Evolutionary conservation across 2,888 invertebrate genomes (phyloP).

Genomic region (Molorchus minor): DNA sequence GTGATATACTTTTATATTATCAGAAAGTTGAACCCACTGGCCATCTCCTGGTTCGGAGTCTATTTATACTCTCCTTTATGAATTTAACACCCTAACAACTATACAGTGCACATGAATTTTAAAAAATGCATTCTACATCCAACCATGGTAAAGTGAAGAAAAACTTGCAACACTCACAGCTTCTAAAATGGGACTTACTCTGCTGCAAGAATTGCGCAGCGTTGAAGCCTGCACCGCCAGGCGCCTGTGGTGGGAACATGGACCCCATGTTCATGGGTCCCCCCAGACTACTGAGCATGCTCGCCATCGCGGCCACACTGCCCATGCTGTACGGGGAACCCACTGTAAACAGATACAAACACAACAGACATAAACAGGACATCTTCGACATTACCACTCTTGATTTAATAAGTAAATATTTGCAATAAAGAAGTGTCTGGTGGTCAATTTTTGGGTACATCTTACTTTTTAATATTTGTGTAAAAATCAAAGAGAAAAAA

Average conservation of each 20-base stretch:
- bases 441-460: no score
- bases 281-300: constrained; percentile 63
- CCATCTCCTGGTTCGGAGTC: no score
- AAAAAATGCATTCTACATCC: no score
- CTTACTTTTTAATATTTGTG: no score
- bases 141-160: constrained; percentile 8
- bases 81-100: no score
- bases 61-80: no score
- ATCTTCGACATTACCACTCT: no score
- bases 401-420: no score
- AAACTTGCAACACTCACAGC: constrained; percentile 42
- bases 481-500: no score
- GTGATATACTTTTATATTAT: no score
- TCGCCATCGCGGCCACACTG: constrained; percentile 63
- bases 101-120: not conserved
- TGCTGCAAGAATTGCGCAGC: constrained; percentile 85
- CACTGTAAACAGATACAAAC: constrained; percentile 48
- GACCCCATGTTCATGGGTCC: constrained; percentile 60
- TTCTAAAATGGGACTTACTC: constrained; percentile 71
- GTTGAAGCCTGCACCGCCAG: constrained; percentile 66
- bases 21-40: no score
- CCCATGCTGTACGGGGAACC: constrained; percentile 59
- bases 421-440: no score
- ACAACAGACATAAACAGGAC: constrained; percentile 28
- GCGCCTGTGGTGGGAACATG: constrained; percentile 49